These are phyloP conservation scores for Drosophila meridiana DNA, from an alignment of 2,888 invertebrate genomes.

Conservation along the genomic window DNA sequence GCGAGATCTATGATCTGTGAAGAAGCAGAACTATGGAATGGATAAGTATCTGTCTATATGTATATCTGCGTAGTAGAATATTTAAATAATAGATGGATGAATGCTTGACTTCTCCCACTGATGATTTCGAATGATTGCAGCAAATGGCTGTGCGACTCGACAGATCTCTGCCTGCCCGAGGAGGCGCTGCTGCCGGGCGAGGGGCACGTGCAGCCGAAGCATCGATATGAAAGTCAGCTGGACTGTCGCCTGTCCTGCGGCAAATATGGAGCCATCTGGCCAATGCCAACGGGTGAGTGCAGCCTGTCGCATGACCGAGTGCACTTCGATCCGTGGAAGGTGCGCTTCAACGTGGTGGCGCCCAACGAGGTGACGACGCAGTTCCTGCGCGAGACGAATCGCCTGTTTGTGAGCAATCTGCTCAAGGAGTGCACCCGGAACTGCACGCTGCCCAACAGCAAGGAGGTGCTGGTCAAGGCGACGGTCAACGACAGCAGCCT, in stretches of 20 bases:
- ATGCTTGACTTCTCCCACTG: not conserved
- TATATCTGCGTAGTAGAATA: not conserved
- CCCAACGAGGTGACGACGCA: slow-evolving; percentile 85
- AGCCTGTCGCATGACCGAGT: slow-evolving; percentile 84
- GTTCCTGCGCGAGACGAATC: slow-evolving; percentile 87
- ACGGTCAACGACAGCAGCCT: slow-evolving; percentile 86
- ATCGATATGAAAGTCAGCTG: slow-evolving; percentile 86
- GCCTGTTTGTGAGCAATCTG: slow-evolving; percentile 87
- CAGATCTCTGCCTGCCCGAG: slow-evolving; percentile 73
- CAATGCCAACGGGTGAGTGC: slow-evolving; percentile 87
- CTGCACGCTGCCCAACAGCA: slow-evolving; percentile 85
- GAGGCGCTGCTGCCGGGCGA: slow-evolving; percentile 8
- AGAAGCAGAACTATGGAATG: not conserved
- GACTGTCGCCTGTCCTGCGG: slow-evolving; percentile 90
- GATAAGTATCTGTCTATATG: not conserved
- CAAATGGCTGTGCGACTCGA: slow-evolving; percentile 73
- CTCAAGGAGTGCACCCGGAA: slow-evolving; percentile 87
- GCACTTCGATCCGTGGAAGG: slow-evolving; percentile 87
- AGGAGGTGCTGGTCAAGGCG: slow-evolving; percentile 87
- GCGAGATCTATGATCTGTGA: not conserved
- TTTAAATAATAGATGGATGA: too few relatives aligned
- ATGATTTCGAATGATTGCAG: slow-evolving; percentile 21
- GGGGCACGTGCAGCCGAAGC: slow-evolving; percentile 20
- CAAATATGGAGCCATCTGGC: slow-evolving; percentile 89
- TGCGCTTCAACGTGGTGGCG: slow-evolving; percentile 86